These are phyloP conservation scores for Drosophila rubida DNA, from an alignment of 2,888 invertebrate species.

Conservation along the genomic window DNA sequence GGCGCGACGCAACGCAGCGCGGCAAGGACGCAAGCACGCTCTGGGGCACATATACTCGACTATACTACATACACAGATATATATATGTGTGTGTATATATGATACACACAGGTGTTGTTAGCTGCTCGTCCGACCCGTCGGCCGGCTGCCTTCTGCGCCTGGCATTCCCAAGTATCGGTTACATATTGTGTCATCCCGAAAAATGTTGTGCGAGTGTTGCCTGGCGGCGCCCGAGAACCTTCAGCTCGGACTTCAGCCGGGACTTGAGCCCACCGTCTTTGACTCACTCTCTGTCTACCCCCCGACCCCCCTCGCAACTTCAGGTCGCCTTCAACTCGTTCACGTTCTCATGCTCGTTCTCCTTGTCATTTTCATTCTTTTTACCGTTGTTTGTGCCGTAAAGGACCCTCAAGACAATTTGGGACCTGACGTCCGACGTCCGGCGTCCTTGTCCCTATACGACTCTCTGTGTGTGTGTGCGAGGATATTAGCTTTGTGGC, in stretches of 20 bases:
- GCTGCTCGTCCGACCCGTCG: not conserved
- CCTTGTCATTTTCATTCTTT: conserved; percentile 28
- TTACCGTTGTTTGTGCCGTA: conserved; percentile 19
- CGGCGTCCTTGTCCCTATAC: conserved; percentile 14
- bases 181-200: conserved; percentile 62
- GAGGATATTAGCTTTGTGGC: conserved; percentile 28
- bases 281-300: too few relatives aligned
- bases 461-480: not conserved
- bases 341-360: conserved; percentile 4
- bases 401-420: conserved; percentile 47
- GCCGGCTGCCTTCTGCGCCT: conserved; percentile 51
- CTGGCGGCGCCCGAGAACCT: conserved; percentile 1
- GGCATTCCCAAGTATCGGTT: conserved; percentile 77
- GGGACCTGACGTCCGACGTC: conserved; percentile 14
- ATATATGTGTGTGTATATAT: not conserved
- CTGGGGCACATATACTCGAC: conserved; percentile 46
- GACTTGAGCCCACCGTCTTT: conserved; percentile 3
- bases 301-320: too few relatives aligned
- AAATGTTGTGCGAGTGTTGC: conserved; percentile 46
- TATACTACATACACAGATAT: conserved; percentile 4
- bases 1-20: not conserved
- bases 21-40: conserved; percentile 37
- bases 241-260: conserved; percentile 1
- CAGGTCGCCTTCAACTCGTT: conserved; percentile 4
- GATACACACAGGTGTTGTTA: conserved; percentile 33